Evolutionary conservation across 1,140 invertebrate species (phyloP), one percentile per base, ranked within the genome.

Genomic region (Lepeophtheirus salmonis): DNA sequence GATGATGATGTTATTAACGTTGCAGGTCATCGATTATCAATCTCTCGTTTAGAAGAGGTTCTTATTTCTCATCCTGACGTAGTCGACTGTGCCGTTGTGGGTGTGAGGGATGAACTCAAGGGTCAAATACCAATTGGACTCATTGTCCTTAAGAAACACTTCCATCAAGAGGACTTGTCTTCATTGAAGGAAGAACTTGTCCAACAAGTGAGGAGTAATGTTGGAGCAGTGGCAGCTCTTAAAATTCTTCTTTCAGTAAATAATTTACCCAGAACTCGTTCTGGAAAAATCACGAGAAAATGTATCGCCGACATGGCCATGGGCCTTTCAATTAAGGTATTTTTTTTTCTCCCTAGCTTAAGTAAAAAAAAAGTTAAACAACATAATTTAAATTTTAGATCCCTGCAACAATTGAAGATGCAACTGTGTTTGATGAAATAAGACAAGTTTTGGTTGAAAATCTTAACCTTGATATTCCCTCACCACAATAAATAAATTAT

Each of bases 1-100:
- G 86, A 86, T 59, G 90, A 96, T 72, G 90, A 96, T 70, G 82
- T 96, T n/a, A 94, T 96, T 59, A 95, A 95, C 68, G 89, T 95
- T 0, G 84, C 90, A 1, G 89, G 90, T 0, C 89, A 94, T 68
- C 74, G 89, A 50, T 72, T 96, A 12, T 89, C 86, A 0, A 89
- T 89, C 0, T 79, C 83, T 1, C 84, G 84, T 0, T 68, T 96
- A 6, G 90, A 95, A 70, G 87, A 94, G 70, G 85, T 89, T 0
- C 78, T 92, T 6, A 68, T 92, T 10, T 76, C 82, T 12, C 87
- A 91, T 73, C 78, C 80, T 0, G 80, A 86, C 54, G 74, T 95
- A 0, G 80, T 78, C 0, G 89, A 94, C 65, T 82, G 83, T 0
- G 82, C 85, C 0, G 89, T 95, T 0, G 79, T 95, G 10, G 89